Evolutionary conservation across 2,797 vertebrate species (phyloP).

Genomic region (Sylvilagus floridanus): DNA sequence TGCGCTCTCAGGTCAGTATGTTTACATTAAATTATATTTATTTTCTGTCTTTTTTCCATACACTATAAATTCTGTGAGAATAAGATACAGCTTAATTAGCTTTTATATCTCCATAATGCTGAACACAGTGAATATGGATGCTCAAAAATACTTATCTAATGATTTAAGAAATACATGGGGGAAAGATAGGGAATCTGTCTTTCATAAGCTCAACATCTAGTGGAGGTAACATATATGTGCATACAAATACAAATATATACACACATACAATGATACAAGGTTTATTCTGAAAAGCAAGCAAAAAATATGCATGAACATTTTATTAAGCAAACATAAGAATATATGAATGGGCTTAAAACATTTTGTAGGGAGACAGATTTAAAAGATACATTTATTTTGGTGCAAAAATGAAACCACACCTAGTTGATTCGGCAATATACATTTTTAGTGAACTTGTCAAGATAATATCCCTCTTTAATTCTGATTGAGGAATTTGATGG

Average conservation of each 20-base stretch:
- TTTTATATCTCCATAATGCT: conserved; percentile 43
- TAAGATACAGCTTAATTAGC: conserved; percentile 35
- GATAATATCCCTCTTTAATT: not conserved
- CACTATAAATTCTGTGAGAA: conserved; percentile 42
- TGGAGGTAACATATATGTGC: not conserved
- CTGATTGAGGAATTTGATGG: not conserved
- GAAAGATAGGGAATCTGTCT: not conserved
- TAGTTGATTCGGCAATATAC: too few species aligned
- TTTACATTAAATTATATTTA: conserved; percentile 21
- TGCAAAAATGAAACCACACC: too few species aligned
- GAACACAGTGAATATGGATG: conserved; percentile 19
- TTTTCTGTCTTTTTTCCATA: conserved; percentile 33
- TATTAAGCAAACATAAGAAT: not conserved
- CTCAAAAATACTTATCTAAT: conserved; percentile 50
- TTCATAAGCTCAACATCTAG: not conserved
- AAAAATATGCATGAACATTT: not conserved
- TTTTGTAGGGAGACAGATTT: too few species aligned
- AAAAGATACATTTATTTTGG: too few species aligned
- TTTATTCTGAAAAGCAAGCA: not conserved
- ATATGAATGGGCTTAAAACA: not conserved
- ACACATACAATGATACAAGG: not conserved
- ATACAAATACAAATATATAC: not conserved
- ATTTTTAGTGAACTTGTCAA: too few species aligned
- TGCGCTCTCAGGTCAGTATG: not conserved
- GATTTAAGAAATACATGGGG: not conserved